Base-by-base conservation (phyloP, 2,797 vertebrate species). In the Typhlichthys eigenmanni region DNA sequence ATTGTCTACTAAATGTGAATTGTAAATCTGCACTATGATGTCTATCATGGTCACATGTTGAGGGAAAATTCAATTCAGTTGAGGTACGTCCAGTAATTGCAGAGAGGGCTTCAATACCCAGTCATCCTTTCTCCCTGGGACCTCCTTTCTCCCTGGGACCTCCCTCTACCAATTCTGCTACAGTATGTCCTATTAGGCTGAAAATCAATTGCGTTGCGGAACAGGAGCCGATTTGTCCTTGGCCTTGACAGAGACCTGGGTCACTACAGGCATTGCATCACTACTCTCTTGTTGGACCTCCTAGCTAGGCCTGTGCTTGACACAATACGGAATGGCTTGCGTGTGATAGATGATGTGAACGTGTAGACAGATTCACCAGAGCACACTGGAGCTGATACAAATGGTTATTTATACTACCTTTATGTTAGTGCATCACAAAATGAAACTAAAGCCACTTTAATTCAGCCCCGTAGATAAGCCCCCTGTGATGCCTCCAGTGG, bases 251-350 rank as follows among this genome's bases (percentile, higher is more conserved):
- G 87, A 74, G 52, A 75, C 69, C 55, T 55, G 81, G 86, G 87
- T 92, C 92, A 91, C 92, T 93, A 91, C 88, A 88, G 74, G 74
- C 80, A 86, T 82, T 80, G 86, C 82, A 82, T 82, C 38, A 67
- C 71, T 79, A 65, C 79, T 87, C 75, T 74, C 84, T 82, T 1
- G 55, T 68, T 51, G 62, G 77, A 71, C 81, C 76, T 85, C 77
- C 81, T 72, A 83, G 88, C 75, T 77, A 83, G 81, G 79, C 78
- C 87, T 77, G 75, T 85, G 85, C 85, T 87, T 80, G 88, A 86
- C 83, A 78, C 81, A 90, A 85, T 87, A 86, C 79, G 55, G n/a
- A 48, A 68, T 80, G 81, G 88, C 76, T 69, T 76, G 69, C 16
- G 32, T 58, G 72, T 91, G 86, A 92, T 85, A 74, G 82, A 91